Evolutionary conservation across 1,140 invertebrate species (phyloP), one percentile per base, ranked within the genome.

Genomic region (Sinonovacula constricta): DNA sequence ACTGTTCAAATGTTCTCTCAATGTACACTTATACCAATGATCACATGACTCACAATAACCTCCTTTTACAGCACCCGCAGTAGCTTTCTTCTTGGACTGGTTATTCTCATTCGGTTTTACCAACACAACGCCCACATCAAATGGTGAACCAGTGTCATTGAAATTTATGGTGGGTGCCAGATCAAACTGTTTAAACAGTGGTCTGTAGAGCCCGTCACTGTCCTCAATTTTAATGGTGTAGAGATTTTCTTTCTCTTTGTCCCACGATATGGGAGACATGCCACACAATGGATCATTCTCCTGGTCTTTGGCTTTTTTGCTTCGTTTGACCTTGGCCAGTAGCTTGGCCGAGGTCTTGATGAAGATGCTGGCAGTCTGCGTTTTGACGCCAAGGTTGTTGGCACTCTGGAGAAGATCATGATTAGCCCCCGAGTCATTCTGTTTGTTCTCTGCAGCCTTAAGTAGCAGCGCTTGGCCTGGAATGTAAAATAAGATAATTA

Each of bases 31-130:
- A 51, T 79, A 86, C 83, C 83, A 86, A 33, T 81, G 78, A 49
- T 84, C 79, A 78, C 85, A 86, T 24, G 81, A 81, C 59, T 86
- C 85, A 83, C 85, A 86, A 49, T 79, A 86, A 2, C 83, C 85
- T 22, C 83, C 83, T 63, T 76, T 83, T 3, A 79, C 51, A 0
- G 26, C 34, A 15, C 66, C n/a, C 0, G 45, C 45, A n/a, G 66
- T 14, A 54, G 80, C 45, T 33, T 81, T 80, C 24, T 71, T 82
- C 30, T 77, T 62, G 5, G 77, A 49, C 26, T 81, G 63, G 53
- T 84, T 54, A 57, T 56, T 81, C 3, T 78, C 51, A 71, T 66
- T 81, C 33, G 66, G 56, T 34, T 84, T 76, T 18, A 67, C 65
- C 39, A 86, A 67, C 0, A 78, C 53, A 10, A 82, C 79, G 62